phyloP scores from a whole-genome alignment of 2,888 invertebrate genomes.

The Mystacides longicornis region DNA sequence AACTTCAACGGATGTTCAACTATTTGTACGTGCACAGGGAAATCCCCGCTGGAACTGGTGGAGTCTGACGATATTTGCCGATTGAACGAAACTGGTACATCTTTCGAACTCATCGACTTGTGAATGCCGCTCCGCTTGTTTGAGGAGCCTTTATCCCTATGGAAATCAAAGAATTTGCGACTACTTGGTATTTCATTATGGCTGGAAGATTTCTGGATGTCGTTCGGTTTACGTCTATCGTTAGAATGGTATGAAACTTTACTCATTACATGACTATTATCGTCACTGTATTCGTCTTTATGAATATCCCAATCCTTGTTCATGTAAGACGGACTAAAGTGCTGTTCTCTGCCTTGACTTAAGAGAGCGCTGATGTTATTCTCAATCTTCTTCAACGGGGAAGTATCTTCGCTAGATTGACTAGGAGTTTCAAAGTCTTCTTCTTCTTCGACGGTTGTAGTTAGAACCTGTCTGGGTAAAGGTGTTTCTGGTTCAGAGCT shows the following conservation, averaged over 20 bases:
- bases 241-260: slow-evolving; percentile 49
- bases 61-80: slow-evolving; percentile 48
- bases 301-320: slow-evolving; percentile 53
- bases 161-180: slow-evolving; percentile 45
- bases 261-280: slow-evolving; percentile 47
- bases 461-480: slow-evolving; percentile 56
- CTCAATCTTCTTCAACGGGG: slow-evolving; percentile 63
- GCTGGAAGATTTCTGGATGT: slow-evolving; percentile 55
- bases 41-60: slow-evolving; percentile 49
- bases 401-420: slow-evolving; percentile 54
- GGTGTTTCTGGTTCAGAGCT: slow-evolving; percentile 47
- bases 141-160: slow-evolving; percentile 43
- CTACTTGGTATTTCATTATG: slow-evolving; percentile 54
- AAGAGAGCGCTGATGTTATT: slow-evolving; percentile 65
- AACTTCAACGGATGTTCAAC: slow-evolving; percentile 50
- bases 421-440: slow-evolving; percentile 60
- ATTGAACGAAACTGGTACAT: slow-evolving; percentile 54
- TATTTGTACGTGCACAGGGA: slow-evolving; percentile 58
- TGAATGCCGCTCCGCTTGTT: slow-evolving; percentile 59
- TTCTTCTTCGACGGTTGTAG: slow-evolving; percentile 65
- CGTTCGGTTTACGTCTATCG: slow-evolving; percentile 48
- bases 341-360: slow-evolving; percentile 51
- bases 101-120: slow-evolving; percentile 68
- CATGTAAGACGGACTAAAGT: slow-evolving; percentile 47
- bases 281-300: slow-evolving; percentile 51